Evolutionary conservation across 2,113 vertebrate genomes (phyloP).

Genomic region (Zingel zingel): DNA sequence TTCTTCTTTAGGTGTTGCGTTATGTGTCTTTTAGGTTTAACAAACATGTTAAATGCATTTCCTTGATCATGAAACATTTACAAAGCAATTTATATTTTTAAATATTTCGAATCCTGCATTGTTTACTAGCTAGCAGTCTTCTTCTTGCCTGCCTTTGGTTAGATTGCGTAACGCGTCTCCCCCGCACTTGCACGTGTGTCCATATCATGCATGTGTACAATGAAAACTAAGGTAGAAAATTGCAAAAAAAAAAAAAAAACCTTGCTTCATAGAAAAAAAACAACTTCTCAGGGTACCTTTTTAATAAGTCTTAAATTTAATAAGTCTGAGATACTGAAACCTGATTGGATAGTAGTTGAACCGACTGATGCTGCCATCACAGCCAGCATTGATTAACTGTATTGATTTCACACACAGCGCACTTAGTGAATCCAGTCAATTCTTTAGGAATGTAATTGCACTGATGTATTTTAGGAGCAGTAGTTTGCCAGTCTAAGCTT

Average conservation of each 20-base stretch:
- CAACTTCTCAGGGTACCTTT: too few relatives aligned
- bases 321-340: not conserved
- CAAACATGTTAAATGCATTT: not conserved
- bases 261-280: too few relatives aligned
- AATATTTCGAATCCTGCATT: not conserved
- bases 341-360: conserved; percentile 1
- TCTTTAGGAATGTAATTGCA: not conserved
- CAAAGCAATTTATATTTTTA: not conserved
- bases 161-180: too few relatives aligned
- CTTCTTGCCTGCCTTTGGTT: too few relatives aligned
- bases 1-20: not conserved
- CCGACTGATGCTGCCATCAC: not conserved
- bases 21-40: not conserved
- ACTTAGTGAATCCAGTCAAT: not conserved
- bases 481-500: conserved; percentile 12
- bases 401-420: conserved; percentile 17
- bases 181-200: too few relatives aligned
- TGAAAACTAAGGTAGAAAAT: too few relatives aligned
- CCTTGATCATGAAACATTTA: not conserved
- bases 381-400: conserved; percentile 6
- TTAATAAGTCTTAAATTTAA: too few relatives aligned
- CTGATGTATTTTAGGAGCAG: conserved; percentile 18
- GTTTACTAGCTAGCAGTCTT: not conserved
- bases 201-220: too few relatives aligned
- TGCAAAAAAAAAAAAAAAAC: too few relatives aligned